Evolutionary conservation across 1,140 invertebrate species (phyloP), one percentile per base, ranked within the genome.

Genomic region (Cyphomyrmex costatus): DNA sequence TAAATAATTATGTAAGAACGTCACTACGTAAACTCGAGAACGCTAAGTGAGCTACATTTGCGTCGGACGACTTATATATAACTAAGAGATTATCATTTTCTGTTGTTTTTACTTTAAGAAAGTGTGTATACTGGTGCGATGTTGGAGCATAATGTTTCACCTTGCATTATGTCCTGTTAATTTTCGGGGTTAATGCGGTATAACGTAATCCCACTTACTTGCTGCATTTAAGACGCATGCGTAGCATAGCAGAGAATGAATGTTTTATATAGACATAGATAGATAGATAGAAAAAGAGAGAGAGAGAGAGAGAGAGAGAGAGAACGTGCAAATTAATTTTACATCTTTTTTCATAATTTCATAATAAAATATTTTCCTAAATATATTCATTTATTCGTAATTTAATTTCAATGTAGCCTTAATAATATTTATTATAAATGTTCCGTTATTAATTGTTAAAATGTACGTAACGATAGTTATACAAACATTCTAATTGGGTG

Each of bases 161-260:
- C 24, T 73, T 33, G 53, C 68, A 83, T 83, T 83, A 83, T 61
- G 56, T 60, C 24, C 53, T 83, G 68, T 83, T 83, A 83, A 83
- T 83, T 83, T 83, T 73, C 68, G 53, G 27, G 24, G 53, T 83
- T 83, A 83, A 83, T 74, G 79, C 24, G 70, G 79, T 74, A 74
- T 83, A 83, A 74, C 53, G 42, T 74, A 83, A 83, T 74, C 24
- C n/a, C 36, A 71, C 66, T 82, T 74, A 83, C 68, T 46, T 42
- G 24, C n/a, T 49, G 68, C 51, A 83, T 83, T 83, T 74, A 60
- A 74, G 68, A 42, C 49, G 63, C 77, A 30, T 42, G 30, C 14
- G 27, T 73, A 36, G 8, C 66, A n/a, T 30, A 1, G 24, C 6
- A 30, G 27, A 33, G 19, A 73, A 49, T 60, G 2, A 83, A 49